Base-by-base conservation (phyloP, 2,113 vertebrate species). In the Ovis canadensis region DNA sequence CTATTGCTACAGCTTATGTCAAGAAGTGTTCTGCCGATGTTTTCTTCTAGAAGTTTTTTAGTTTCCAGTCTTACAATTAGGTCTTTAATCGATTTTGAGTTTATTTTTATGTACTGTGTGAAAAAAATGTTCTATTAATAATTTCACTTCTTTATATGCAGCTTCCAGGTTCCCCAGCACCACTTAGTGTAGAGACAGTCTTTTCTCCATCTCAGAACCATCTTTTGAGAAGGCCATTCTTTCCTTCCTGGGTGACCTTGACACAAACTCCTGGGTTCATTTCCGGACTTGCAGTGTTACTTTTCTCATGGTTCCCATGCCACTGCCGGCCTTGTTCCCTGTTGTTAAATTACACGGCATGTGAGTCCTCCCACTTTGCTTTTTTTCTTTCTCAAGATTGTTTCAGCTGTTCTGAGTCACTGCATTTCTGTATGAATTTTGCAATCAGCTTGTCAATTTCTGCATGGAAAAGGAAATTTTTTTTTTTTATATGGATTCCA, bases 261-360 rank as follows among this genome's bases (percentile, higher is more conserved):
- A 29, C 15, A 0, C 6, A 21, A 2, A 5, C 33, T 3, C 17
- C 7, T 17, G 23, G 52, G 12, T 17, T 21, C 48, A 0, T 33
- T 27, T 81, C 71, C 21, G 25, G 25, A 25, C 3, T 43, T 4
- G 8, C 15, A 2, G 15, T 36, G 3, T 13, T 16, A 6, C 12
- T 16, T 7, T 8, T 11, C 9, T 36, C 3, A 2, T 1, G 40
- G 31, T 17, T 43, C 8, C 33, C 17, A 1, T 8, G 67, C n/a
- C 31, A 23, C 7, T 4, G 16, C 40, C 1, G 15, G 6, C 3
- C 29, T 31, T 14, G 16, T 14, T 54, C 23, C 1, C 31, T 40
- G 23, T 15, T 6, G 5, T 33, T 36, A 29, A 14, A n/a, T 52
- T 81, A 11, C 5, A 13, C 3, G 16, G 43, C 33, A 33, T n/a